A percentile compares a stretch with the other conserved stretches of the same genome.
Evolutionary conservation across 2,113 vertebrate genomes (phyloP).

Genomic region (Callipepla californica): DNA sequence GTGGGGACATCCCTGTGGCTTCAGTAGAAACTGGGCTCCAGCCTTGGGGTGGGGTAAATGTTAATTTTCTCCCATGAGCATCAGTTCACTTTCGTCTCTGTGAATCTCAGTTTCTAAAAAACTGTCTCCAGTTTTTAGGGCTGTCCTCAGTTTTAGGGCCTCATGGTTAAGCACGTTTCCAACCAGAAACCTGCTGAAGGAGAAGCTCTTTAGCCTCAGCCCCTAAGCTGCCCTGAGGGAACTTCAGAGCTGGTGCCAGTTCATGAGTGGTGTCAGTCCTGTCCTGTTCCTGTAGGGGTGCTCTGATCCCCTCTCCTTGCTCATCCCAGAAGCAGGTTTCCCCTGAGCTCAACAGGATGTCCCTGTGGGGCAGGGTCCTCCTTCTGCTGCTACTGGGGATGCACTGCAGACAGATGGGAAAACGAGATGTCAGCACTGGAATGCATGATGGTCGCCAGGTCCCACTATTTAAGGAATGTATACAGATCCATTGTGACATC

Average conservation of each 20-base stretch:
- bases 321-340: not conserved
- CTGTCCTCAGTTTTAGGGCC: not conserved
- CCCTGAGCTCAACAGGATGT: not conserved
- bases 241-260: not conserved
- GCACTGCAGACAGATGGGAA: not conserved
- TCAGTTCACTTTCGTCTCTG: not conserved
- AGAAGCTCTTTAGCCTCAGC: not conserved
- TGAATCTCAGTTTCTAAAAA: too few relatives aligned
- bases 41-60: too few relatives aligned
- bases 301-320: not conserved
- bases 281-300: not conserved
- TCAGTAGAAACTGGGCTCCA: not conserved
- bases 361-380: not conserved
- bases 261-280: not conserved
- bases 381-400: not conserved
- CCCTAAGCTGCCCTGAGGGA: not conserved
- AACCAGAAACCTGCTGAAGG: not conserved
- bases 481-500: not conserved
- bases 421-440: conserved; percentile 18
- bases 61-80: not conserved
- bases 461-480: not conserved
- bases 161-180: not conserved
- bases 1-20: not conserved
- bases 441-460: not conserved
- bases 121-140: not conserved